Conservation (phyloP, 2,797 vertebrate genomes). For the Choloepus didactylus region DNA sequence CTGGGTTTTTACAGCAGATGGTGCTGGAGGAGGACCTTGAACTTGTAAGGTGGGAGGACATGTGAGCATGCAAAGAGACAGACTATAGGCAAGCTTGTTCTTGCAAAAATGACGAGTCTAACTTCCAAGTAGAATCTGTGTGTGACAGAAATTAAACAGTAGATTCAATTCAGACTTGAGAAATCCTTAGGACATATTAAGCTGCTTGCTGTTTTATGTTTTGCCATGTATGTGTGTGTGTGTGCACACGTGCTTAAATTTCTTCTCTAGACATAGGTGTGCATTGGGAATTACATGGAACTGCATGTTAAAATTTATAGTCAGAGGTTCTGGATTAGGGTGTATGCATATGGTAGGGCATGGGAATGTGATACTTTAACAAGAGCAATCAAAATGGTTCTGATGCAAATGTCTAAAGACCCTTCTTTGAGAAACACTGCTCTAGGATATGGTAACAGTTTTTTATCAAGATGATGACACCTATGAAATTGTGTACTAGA, state of each 20-base stretch:
- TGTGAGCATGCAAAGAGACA: rapidly evolving
- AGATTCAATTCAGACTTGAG: no score
- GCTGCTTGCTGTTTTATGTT: not conserved
- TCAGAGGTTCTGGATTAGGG: not conserved
- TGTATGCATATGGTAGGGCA: rapidly evolving
- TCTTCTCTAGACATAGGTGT: not conserved
- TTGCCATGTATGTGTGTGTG: not conserved
- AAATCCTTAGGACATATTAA: not conserved
- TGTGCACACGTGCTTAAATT: not conserved
- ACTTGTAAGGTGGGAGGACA: not conserved
- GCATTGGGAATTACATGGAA: not conserved
- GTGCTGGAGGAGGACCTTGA: not conserved
- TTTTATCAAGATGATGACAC: not conserved
- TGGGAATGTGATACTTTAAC: not conserved
- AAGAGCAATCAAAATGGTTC: not conserved
- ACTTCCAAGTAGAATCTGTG: not conserved
- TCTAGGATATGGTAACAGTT: rapidly evolving
- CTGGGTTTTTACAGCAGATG: not conserved
- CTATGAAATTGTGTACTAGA: not conserved
- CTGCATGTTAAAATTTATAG: not conserved
- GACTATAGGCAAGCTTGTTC: no score
- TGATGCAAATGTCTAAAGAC: no score
- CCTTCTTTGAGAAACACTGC: not conserved
- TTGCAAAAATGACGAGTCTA: rapidly evolving
- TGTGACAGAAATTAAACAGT: not conserved